Conservation (phyloP, 2,797 vertebrate species). For the Mus caroli region DNA sequence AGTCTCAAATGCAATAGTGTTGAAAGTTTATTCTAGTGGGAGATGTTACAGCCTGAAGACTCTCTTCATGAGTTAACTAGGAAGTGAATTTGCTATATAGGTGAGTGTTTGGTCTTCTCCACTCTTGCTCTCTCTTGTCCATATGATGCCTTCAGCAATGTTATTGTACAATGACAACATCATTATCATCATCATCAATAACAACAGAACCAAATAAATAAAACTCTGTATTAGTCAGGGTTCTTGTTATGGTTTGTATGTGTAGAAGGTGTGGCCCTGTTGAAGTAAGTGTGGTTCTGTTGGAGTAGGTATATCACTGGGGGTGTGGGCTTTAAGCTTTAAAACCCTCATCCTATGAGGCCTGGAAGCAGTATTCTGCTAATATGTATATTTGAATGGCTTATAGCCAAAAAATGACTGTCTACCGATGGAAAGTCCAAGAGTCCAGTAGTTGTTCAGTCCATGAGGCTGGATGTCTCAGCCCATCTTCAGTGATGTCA, state of each 20-base stretch:
- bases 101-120: not conserved
- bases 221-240: not conserved
- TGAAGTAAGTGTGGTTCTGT: no score
- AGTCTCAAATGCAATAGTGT: not conserved
- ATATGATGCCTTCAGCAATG: not conserved
- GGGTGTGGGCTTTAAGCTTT: not conserved
- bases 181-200: no score
- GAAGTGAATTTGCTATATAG: not conserved
- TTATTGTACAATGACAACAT: not conserved
- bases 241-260: not conserved
- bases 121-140: not conserved
- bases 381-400: not conserved
- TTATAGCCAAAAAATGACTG: not conserved
- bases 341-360: no score
- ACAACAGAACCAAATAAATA: not conserved
- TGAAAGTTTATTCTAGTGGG: not conserved
- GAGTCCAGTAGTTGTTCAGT: not conserved
- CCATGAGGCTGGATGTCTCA: no score
- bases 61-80: not conserved
- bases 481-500: not conserved
- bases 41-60: not conserved
- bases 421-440: not conserved
- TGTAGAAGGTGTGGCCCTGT: not conserved
- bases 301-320: not conserved
- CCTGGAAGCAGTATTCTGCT: not conserved